Percentiles rank a stretch among this genome's conserved stretches.
phyloP scores from a whole-genome alignment of 1,140 invertebrate genomes.

The Maconellicoccus hirsutus region DNA sequence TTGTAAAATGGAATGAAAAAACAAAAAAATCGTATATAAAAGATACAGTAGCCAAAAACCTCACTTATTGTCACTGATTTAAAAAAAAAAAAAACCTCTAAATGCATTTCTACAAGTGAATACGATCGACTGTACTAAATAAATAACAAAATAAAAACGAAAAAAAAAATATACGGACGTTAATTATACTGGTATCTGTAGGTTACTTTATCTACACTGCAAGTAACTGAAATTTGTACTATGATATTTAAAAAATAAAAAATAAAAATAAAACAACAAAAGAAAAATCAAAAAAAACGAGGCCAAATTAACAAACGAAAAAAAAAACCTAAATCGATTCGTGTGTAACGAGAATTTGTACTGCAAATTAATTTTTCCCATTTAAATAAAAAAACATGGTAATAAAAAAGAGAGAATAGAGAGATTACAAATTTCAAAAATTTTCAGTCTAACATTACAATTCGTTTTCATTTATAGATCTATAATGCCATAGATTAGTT shows the following conservation, averaged over 20 bases:
- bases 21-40: not conserved
- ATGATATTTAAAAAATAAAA: not conserved
- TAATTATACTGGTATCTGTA: not conserved
- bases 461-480: not conserved
- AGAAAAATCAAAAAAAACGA: not conserved
- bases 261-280: not conserved
- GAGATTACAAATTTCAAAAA: not conserved
- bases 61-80: not conserved
- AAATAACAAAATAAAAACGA: not conserved
- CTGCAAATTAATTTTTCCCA: not conserved
- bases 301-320: not conserved
- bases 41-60: not conserved
- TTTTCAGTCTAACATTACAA: not conserved
- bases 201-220: not conserved
- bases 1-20: conserved; percentile 1
- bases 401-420: too few species aligned
- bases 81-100: not conserved
- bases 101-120: not conserved
- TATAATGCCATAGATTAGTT: not conserved
- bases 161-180: not conserved
- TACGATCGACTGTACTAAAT: not conserved
- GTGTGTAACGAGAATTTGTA: not conserved
- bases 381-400: not conserved
- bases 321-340: not conserved
- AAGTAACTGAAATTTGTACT: conserved; percentile 9